Evolutionary conservation across 30 jellyfish, hydroid and myxozoan genomes (phyloP), one percentile per base, ranked within the genome.

Genomic region (Hydractinia echinata): DNA sequence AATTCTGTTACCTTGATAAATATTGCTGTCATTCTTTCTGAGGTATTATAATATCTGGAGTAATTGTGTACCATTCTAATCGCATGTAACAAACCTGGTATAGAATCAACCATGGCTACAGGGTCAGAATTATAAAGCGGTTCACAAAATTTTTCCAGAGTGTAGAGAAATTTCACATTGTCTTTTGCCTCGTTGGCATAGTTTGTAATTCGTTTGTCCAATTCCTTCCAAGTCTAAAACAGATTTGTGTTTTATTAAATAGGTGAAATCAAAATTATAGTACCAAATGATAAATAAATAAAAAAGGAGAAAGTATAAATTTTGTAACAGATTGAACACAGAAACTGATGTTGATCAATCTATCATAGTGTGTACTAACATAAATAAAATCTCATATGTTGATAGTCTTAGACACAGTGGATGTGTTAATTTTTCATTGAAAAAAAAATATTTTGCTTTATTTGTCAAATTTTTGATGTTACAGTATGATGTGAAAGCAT

Each of bases 141-240:
- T 16, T 74, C 92, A 81, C 83, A 89, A 62, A 84, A 83, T 60
- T 84, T 89, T 54, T 89, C 96, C 55, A 89, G 89, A 11, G 96
- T 89, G 86, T 81, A 80, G 60, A 89, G 72, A 79, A 81, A 89
- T 81, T 89, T 89, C 85, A 89, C 92, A 66, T 89, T 89, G 76
- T 89, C 96, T 67, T 89, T 89, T 4, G 96, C 96, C 76, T 89
- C 96, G 53, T 89, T 89, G 44, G 96, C 95, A 50, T 91, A 91
- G 80, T 89, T 88, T n/a, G 96, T 89, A 5, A 89, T 89, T 51
- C 90, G 68, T 66, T 91, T 58, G 87, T 89, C 96, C 21, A 89
- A 71, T 18, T 89, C 96, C 72, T 85, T 84, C 96, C 96, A 89
- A 13, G 39, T 13, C 74, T 64, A 51, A 44, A 64, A 64, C 4